These are phyloP conservation scores for Nasonia giraulti DNA, from an alignment of 1,140 invertebrate genomes.

Conservation along the genomic window DNA sequence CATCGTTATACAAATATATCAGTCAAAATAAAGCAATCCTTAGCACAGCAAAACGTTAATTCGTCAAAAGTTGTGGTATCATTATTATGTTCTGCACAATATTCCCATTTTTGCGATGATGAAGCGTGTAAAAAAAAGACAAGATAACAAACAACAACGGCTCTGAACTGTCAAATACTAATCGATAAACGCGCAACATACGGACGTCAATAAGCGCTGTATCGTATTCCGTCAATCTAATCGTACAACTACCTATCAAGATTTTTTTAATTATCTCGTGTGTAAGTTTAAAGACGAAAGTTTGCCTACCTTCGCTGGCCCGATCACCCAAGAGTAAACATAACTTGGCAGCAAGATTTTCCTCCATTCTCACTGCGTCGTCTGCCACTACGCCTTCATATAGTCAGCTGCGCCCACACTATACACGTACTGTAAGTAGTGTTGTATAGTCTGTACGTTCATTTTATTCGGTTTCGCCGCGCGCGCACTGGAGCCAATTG, in stretches of 20 bases:
- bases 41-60: too few species aligned
- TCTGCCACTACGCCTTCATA: conserved; percentile 17
- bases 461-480: not conserved
- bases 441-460: too few species aligned
- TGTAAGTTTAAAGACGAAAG: not conserved
- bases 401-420: not conserved
- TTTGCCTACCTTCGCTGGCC: conserved; percentile 59
- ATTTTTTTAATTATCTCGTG: not conserved
- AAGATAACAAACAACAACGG: not conserved
- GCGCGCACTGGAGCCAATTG: not conserved
- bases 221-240: not conserved
- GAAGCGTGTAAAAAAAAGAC: not conserved
- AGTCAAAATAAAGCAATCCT: too few species aligned
- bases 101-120: not conserved
- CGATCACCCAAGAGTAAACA: conserved; percentile 65
- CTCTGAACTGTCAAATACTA: not conserved
- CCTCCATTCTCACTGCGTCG: conserved; percentile 61
- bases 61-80: too few species aligned
- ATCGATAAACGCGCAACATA: not conserved
- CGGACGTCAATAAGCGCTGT: not conserved
- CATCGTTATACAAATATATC: not conserved
- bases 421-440: not conserved
- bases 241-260: not conserved
- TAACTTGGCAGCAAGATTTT: conserved; percentile 69
- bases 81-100: too few species aligned